Conservation (phyloP, 1,140 invertebrate genomes). For the Thaumatotibia leucotreta region DNA sequence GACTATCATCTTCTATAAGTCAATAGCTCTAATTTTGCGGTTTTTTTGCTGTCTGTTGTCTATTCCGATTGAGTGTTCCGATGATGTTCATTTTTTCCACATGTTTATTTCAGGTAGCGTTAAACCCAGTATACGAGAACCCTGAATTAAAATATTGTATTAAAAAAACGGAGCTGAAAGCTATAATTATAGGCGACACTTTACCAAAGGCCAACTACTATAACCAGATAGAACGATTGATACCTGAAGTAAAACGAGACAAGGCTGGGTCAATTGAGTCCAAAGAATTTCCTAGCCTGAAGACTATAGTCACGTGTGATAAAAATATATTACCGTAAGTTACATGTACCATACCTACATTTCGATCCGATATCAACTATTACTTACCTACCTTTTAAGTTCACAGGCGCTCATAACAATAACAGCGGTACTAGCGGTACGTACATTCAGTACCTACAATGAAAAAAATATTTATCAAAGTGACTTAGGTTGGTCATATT, state of each 20-base stretch:
- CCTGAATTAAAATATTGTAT: constrained; percentile 88
- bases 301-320: constrained; percentile 77
- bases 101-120: constrained; percentile 81
- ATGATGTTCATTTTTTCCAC: not conserved
- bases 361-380: too few species aligned
- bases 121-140: constrained; percentile 90
- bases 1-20: too few species aligned
- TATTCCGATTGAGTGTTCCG: too few species aligned
- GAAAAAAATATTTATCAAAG: too few species aligned
- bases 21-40: too few species aligned
- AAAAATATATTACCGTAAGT: constrained; percentile 76
- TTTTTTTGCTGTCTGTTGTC: too few species aligned
- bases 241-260: constrained; percentile 68
- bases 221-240: constrained; percentile 78
- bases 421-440: too few species aligned
- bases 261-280: constrained; percentile 58
- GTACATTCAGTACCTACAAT: too few species aligned
- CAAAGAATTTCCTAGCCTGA: constrained; percentile 66
- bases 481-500: too few species aligned
- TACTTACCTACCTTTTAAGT: too few species aligned
- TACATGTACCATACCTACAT: not conserved
- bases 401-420: too few species aligned
- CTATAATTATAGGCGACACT: constrained; percentile 81
- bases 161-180: constrained; percentile 86
- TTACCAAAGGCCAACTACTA: constrained; percentile 86